Evolutionary conservation across 2,113 vertebrate species (phyloP).

Genomic region (Lagenorhynchus albirostris): DNA sequence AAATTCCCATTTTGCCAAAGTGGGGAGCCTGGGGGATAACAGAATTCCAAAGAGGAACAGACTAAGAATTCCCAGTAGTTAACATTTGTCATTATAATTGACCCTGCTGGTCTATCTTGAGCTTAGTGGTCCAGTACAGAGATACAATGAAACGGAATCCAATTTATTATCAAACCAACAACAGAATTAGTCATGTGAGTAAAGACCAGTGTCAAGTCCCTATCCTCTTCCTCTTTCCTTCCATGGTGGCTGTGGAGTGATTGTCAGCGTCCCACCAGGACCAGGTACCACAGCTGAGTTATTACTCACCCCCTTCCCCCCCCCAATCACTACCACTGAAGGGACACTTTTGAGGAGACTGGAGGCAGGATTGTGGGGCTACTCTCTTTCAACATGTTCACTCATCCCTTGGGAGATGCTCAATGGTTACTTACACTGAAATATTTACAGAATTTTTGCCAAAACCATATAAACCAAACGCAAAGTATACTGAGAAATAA

Average conservation of each 20-base stretch:
- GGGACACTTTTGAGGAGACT: neutral
- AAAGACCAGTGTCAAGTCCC: neutral
- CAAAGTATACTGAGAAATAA: constrained; percentile 29
- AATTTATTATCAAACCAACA: neutral
- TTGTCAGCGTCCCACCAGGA: neutral
- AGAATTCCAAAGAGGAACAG: neutral
- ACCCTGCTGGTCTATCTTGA: neutral
- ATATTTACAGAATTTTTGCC: neutral
- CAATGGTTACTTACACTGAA: neutral
- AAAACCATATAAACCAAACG: neutral
- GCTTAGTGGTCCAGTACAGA: neutral
- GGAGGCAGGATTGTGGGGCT: neutral
- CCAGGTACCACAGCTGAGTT: neutral
- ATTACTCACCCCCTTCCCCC: rapidly evolving
- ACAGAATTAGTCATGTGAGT: neutral
- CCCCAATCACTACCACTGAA: rapidly evolving
- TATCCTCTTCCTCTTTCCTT: neutral
- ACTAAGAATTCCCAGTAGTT: neutral
- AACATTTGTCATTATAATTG: neutral
- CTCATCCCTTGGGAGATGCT: neutral
- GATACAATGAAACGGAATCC: neutral
- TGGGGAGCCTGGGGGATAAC: neutral
- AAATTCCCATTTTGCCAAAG: neutral
- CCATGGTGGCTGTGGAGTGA: neutral
- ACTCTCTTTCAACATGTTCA: neutral